A percentile compares a stretch with the other conserved stretches of the same genome.
These are phyloP conservation scores for Rafetus swinhoei DNA, from an alignment of 2,113 vertebrate species.

Conservation along the genomic window DNA sequence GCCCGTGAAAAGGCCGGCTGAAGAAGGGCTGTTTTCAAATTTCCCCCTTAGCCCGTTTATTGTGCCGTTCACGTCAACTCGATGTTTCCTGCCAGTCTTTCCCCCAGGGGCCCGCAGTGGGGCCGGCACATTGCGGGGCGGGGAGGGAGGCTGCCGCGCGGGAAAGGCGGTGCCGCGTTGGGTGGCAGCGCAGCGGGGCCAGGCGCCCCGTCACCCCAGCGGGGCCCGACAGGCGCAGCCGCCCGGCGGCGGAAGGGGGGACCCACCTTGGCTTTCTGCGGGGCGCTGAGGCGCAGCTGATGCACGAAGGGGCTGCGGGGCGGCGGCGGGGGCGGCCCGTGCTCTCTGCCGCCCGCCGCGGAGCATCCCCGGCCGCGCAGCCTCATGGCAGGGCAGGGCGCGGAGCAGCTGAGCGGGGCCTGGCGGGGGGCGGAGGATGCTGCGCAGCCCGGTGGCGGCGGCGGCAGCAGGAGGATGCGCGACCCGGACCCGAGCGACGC, in stretches of 20 bases:
- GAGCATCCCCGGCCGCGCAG: constrained; percentile 77
- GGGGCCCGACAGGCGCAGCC: background rate
- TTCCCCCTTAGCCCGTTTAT: background rate
- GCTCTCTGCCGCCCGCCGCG: constrained; percentile 76
- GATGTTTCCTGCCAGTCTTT: background rate
- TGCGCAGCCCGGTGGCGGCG: background rate
- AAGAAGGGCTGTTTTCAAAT: background rate
- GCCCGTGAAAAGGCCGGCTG: background rate
- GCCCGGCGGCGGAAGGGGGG: no score
- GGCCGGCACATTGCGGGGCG: no score
- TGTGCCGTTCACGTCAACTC: background rate
- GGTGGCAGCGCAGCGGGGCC: background rate
- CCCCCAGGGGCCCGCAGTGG: background rate
- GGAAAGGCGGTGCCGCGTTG: no score
- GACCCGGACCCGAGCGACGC: background rate
- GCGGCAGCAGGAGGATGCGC: background rate
- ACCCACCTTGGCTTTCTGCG: constrained; percentile 90
- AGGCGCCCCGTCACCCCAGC: background rate
- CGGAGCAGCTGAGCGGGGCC: background rate
- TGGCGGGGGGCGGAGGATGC: background rate
- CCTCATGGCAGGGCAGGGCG: constrained; percentile 76
- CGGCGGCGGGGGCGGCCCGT: constrained; percentile 84
- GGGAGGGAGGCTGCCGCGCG: no score
- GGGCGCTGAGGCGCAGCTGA: constrained; percentile 84
- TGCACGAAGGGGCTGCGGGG: constrained; percentile 91